phyloP scores from a whole-genome alignment of 2,888 invertebrate species.

The Diploptera punctata region DNA sequence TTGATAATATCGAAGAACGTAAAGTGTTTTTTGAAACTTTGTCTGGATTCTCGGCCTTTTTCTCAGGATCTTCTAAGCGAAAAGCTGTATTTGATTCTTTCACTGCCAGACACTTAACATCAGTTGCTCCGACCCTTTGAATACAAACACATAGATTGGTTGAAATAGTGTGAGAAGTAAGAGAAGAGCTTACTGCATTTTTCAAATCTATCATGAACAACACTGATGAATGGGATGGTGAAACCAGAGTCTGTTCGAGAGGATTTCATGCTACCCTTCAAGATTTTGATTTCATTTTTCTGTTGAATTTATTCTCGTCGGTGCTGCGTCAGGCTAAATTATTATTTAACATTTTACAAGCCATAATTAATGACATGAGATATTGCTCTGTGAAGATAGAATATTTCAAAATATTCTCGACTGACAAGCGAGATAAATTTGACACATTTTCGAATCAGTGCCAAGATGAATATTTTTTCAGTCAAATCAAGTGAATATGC shows the following conservation, averaged over 20 bases:
- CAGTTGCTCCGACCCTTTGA: neutral
- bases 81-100: neutral
- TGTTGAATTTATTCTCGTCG: too few relatives aligned
- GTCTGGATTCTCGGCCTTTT: neutral
- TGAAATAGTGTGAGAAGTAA: too few relatives aligned
- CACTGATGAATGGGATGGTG: neutral
- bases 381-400: neutral
- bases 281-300: too few relatives aligned
- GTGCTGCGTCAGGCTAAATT: slow-evolving; percentile 8
- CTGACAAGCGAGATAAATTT: too few relatives aligned
- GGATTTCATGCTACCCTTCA: too few relatives aligned
- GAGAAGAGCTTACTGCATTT: too few relatives aligned
- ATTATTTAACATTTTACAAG: slow-evolving; percentile 26
- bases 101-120: neutral
- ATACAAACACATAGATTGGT: neutral
- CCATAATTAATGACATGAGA: slow-evolving; percentile 23
- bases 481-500: too few relatives aligned
- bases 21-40: neutral
- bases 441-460: too few relatives aligned
- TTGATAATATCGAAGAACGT: neutral
- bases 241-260: too few relatives aligned
- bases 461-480: too few relatives aligned
- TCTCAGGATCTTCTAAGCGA: neutral
- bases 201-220: neutral
- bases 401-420: neutral